Conservation (phyloP, 2,113 vertebrate genomes). For the Phoenicopterus ruber region DNA sequence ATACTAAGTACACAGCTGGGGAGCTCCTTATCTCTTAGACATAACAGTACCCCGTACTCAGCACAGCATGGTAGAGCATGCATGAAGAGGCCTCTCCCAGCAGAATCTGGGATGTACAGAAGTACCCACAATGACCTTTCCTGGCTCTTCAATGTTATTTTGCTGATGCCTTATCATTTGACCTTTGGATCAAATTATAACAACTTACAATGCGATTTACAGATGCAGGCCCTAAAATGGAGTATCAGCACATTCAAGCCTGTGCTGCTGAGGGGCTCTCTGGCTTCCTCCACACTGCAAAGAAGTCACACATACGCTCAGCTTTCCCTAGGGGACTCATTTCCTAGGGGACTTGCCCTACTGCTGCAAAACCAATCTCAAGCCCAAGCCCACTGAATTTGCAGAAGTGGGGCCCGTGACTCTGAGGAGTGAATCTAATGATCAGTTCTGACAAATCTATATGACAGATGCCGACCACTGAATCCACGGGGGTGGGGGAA, state of each 20-base stretch:
- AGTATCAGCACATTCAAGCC: not conserved
- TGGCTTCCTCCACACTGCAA: not conserved
- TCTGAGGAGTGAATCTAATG: not conserved
- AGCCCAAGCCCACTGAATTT: not conserved
- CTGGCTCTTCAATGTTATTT: not conserved
- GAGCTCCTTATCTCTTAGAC: not conserved
- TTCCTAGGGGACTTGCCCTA: not conserved
- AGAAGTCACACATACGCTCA: not conserved
- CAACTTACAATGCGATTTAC: not conserved
- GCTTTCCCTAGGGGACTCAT: not conserved
- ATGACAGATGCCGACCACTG: not conserved
- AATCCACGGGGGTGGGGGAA: not conserved
- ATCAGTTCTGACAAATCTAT: not conserved
- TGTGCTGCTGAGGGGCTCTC: not conserved
- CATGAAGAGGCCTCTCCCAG: not conserved
- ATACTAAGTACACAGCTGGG: not conserved
- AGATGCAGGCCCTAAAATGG: not conserved
- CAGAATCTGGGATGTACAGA: not conserved
- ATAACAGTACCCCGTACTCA: not conserved
- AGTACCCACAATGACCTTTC: not conserved
- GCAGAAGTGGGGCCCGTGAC: fast-evolving
- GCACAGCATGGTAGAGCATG: not conserved
- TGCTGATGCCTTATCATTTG: not conserved
- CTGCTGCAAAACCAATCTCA: not conserved
- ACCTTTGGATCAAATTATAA: not conserved